Evolutionary conservation across 2,797 vertebrate genomes (phyloP), one percentile per base, ranked within the genome.

Genomic region (Todus mexicanus): DNA sequence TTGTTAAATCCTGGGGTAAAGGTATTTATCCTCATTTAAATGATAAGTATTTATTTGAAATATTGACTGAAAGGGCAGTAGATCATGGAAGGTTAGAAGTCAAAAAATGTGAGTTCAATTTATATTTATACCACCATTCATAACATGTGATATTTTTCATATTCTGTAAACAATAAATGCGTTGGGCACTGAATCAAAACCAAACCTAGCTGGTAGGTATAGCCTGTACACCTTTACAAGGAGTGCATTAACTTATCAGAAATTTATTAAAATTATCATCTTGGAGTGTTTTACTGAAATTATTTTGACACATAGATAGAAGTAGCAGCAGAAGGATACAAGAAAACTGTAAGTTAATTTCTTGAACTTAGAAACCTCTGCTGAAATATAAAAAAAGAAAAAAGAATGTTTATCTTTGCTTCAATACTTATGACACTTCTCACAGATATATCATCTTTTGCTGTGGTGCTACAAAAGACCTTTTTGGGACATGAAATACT

Each of bases 261-360:
- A 92, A 85, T 65, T 74, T 35, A 56, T 93, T 89, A 85, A 77
- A 80, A 93, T 69, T 0, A 54, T 89, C 11, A 83, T 75, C 45
- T 73, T 18, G 21, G 42, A 85, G 29, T 77, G 21, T 66, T 92
- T 82, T 66, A 95, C 83, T 95, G 47, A 84, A 85, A 80, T 89
- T 71, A 59, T 69, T 91, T 84, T 87, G 91, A 74, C 84, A 91
- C 17, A 18, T 16, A 80, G 27, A 40, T 40, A 53, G 84, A 87
- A 90, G 88, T 90, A 81, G 53, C 50, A 83, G 69, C 63, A 91
- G 90, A 90, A 92, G 69, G 76, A 78, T 75, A 57, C 54, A 65
- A 75, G 42, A 74, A 82, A 87, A n/a, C 7, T 0, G 0, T 66
- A 54, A 85, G 74, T 72, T 92, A 89, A 94, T 94, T 86, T 87